Evolutionary conservation across 92 coral and sea anemone genomes (phyloP).

Genomic region (Blastomussa wellsi): DNA sequence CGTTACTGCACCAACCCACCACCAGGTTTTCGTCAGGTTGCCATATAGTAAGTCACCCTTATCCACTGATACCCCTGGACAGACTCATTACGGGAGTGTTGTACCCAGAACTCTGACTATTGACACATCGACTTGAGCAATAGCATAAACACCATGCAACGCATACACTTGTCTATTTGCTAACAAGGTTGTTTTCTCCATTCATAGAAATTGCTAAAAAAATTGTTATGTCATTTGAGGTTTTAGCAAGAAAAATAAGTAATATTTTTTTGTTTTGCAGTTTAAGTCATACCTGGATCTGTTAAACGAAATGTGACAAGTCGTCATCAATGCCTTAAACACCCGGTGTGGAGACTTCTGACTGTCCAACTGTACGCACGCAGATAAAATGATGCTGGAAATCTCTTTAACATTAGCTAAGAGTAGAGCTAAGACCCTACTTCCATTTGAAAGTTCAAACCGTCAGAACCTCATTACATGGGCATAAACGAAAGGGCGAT

Average conservation of each 20-base stretch:
- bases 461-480: background rate
- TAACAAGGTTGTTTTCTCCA: no score
- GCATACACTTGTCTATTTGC: no score
- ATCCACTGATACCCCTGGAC: no score
- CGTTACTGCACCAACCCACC: no score
- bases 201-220: background rate
- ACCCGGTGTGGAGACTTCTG: background rate
- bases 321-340: background rate
- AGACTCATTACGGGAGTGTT: no score
- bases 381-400: background rate
- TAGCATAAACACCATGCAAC: no score
- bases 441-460: background rate
- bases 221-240: background rate
- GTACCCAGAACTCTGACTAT: no score
- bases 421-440: background rate
- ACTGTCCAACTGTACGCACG: background rate
- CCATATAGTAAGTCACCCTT: no score
- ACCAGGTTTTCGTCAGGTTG: no score
- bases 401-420: background rate
- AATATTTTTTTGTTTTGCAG: conserved; percentile 38
- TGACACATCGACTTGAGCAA: no score
- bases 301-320: conserved; percentile 53
- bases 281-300: conserved; percentile 49
- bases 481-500: no score
- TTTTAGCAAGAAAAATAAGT: background rate